Evolutionary conservation across 2,113 vertebrate species (phyloP).

Genomic region (Numenius arquata): DNA sequence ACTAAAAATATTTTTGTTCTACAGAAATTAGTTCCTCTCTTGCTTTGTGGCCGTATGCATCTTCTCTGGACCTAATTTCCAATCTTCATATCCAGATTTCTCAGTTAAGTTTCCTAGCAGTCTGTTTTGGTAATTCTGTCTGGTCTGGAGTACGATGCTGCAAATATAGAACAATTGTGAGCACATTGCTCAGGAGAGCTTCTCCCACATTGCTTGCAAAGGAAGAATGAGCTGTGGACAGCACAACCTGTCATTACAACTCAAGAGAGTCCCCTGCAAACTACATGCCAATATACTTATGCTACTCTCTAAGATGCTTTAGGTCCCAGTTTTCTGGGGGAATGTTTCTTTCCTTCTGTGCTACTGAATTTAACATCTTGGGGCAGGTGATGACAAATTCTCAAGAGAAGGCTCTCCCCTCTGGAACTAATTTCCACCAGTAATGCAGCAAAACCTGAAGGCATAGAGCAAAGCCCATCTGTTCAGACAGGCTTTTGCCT

Average conservation of each 20-base stretch:
- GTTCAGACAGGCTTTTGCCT: neutral
- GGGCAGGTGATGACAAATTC: neutral
- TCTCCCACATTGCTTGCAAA: neutral
- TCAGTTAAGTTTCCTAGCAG: neutral
- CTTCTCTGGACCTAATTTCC: neutral
- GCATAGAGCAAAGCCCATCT: neutral
- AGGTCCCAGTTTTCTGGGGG: neutral
- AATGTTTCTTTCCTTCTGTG: neutral
- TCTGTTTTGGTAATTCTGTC: neutral
- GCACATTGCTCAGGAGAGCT: neutral
- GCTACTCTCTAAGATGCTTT: neutral
- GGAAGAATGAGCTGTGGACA: neutral
- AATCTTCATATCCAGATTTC: neutral
- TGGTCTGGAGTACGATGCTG: neutral
- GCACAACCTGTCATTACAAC: neutral
- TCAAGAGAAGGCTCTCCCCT: neutral
- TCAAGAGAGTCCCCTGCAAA: neutral
- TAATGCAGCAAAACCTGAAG: neutral
- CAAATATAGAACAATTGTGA: neutral
- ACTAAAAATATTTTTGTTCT: neutral
- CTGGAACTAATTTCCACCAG: conserved; percentile 27
- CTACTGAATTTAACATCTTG: neutral
- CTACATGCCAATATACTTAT: neutral
- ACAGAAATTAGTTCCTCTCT: neutral
- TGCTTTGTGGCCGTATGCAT: neutral